Base-by-base conservation (phyloP, 2,797 vertebrate genomes). In the Acanthornis magna region DNA sequence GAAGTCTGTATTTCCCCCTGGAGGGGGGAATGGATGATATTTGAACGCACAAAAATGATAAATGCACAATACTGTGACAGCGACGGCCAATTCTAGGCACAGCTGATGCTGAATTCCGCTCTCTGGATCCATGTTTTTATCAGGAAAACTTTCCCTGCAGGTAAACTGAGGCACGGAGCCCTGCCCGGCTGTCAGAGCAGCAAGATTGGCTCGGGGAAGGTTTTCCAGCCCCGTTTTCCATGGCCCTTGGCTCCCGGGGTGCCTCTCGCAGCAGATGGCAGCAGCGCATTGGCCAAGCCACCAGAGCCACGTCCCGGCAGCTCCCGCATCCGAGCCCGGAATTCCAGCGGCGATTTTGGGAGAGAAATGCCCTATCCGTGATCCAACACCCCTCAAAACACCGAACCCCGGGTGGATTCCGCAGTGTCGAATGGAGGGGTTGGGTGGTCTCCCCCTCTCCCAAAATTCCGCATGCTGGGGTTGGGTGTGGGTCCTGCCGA, bases 211-310 rank as follows among this genome's bases (percentile, higher is more conserved):
- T 74, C 16, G 5, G 22, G n/a, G 43, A 40, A 10, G 11, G 6
- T 63, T 85, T 90, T 40, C 16, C 54, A 55, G 48, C 36, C 45
- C 2, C 2, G 0, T 0, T 25, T 75, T 55, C 13, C 7, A 30
- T 32, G 27, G 9, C 20, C 6, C 12, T 29, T 20, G 40, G 27
- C 19, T 96, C 65, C 10, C 16, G 32, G 48, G 45, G 85, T 36
- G 23, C 45, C 34, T 80, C 88, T 67, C 22, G 65, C 96, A 93
- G 93, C 95, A 96, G 93, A 36, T 90, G 96, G 96, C 95, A 96
- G 93, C 95, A 96, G 88, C 1, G 73, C 76, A 13, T 91, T 91
- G 61, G 68, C 3, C 8, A 65, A 73, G 42, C 14, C 1, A 0
- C 16, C 1, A 1, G 3, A 45, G n/a, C 21, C 2, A 0, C 26